phyloP scores from a whole-genome alignment of 1,140 invertebrate genomes.

The Bombus affinis region DNA sequence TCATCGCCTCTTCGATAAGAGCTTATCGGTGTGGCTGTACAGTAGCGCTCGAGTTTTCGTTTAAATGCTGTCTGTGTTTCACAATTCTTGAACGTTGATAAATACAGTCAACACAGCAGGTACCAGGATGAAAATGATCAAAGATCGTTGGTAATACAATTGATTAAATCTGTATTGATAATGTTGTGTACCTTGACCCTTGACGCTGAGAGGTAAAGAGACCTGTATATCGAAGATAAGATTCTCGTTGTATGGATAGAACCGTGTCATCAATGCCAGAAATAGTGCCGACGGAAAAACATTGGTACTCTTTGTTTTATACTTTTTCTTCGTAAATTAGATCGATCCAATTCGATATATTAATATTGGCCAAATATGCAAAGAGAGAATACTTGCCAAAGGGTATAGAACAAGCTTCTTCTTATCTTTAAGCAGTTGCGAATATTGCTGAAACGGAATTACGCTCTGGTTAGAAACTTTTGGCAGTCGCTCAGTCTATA shows the following conservation, averaged over 20 bases:
- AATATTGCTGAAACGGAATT: not conserved
- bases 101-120: not conserved
- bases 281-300: not conserved
- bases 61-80: not conserved
- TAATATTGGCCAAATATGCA: too few relatives aligned
- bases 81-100: not conserved
- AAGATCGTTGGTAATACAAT: conserved; percentile 24
- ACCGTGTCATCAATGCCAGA: not conserved
- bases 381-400: too few relatives aligned
- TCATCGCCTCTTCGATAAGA: conserved; percentile 12
- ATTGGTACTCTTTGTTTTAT: not conserved
- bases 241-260: not conserved
- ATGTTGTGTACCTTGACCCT: conserved; percentile 33
- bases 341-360: not conserved
- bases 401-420: too few relatives aligned
- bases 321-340: not conserved
- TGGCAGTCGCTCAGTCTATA: fast-evolving
- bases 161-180: conserved; percentile 31
- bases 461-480: not conserved
- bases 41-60: not conserved
- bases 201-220: not conserved
- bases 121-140: not conserved
- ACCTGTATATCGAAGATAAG: conserved; percentile 21
- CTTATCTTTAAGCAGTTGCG: too few relatives aligned
- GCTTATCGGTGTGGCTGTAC: not conserved